Evolutionary conservation across 2,888 invertebrate genomes (phyloP).

Genomic region (Sarcophaga subvicina): DNA sequence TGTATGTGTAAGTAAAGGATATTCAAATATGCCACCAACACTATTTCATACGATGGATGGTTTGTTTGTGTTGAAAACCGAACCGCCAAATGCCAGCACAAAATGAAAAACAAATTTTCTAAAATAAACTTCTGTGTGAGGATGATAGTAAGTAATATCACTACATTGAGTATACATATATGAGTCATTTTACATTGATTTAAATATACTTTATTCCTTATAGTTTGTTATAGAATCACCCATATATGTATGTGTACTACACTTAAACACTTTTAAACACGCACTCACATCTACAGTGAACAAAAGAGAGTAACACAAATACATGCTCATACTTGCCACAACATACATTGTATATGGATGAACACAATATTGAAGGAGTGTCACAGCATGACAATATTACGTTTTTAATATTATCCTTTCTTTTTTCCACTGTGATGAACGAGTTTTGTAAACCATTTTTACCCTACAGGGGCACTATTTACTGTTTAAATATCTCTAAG

Average conservation of each 20-base stretch:
- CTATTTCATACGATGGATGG: conserved; percentile 26
- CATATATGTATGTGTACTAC: neutral
- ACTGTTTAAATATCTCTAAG: too few relatives aligned
- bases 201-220: neutral
- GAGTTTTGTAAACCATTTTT: neutral
- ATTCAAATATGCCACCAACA: conserved; percentile 52
- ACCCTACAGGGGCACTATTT: conserved; percentile 5
- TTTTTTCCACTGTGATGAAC: neutral
- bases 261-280: conserved; percentile 4
- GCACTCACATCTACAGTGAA: neutral
- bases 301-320: neutral
- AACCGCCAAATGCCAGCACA: conserved; percentile 55
- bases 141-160: too few relatives aligned
- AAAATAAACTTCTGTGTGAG: neutral
- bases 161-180: neutral
- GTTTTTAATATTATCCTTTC: conserved; percentile 46
- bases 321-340: neutral
- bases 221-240: neutral
- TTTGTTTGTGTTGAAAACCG: conserved; percentile 22
- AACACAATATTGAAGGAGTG: conserved; percentile 58
- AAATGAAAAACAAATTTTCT: conserved; percentile 11
- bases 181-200: neutral
- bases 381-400: conserved; percentile 72
- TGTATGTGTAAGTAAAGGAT: conserved; percentile 18
- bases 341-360: neutral